Percentiles rank a stretch among this genome's conserved stretches.
Conservation (phyloP, 2,797 vertebrate species). For the Decapterus maruadsi region DNA sequence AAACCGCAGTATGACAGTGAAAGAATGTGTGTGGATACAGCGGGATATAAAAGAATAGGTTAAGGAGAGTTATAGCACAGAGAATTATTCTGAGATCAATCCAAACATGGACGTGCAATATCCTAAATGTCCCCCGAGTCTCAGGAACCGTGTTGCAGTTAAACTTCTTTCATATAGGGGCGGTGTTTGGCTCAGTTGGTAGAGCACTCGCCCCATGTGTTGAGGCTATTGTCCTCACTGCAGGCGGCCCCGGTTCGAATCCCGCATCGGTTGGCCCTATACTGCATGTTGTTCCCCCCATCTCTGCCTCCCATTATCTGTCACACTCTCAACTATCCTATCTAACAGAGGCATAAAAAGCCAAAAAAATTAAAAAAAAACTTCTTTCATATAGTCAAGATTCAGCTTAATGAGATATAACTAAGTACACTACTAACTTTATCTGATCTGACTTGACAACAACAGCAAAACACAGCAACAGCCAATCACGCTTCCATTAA, state of each 20-base stretch:
- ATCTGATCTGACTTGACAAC: conserved; percentile 33
- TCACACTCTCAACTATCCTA: too few species aligned
- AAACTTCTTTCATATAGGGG: conserved; percentile 12
- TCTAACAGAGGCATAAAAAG: too few species aligned
- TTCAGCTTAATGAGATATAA: conserved; percentile 22
- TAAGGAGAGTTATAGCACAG: conserved; percentile 4
- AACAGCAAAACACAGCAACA: conserved; percentile 40
- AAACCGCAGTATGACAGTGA: conserved; percentile 12
- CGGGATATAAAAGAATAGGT: conserved; percentile 17
- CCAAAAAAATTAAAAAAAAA: too few species aligned
- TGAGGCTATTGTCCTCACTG: too few species aligned
- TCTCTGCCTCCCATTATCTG: too few species aligned
- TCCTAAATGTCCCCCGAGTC: conserved; percentile 24
- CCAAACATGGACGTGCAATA: conserved; percentile 30
- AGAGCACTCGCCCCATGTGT: too few species aligned
- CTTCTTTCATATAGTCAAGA: neutral
- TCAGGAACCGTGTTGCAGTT: conserved; percentile 14
- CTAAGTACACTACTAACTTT: conserved; percentile 11
- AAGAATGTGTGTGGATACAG: conserved; percentile 14
- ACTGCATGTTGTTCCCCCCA: too few species aligned
- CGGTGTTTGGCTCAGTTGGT: too few species aligned
- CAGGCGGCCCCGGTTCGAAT: too few species aligned
- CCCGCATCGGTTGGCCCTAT: too few species aligned
- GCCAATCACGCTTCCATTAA: conserved; percentile 56
- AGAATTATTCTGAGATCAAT: conserved; percentile 30